Evolutionary conservation across 2,113 vertebrate species (phyloP).

Genomic region (Alexandromys fortis): DNA sequence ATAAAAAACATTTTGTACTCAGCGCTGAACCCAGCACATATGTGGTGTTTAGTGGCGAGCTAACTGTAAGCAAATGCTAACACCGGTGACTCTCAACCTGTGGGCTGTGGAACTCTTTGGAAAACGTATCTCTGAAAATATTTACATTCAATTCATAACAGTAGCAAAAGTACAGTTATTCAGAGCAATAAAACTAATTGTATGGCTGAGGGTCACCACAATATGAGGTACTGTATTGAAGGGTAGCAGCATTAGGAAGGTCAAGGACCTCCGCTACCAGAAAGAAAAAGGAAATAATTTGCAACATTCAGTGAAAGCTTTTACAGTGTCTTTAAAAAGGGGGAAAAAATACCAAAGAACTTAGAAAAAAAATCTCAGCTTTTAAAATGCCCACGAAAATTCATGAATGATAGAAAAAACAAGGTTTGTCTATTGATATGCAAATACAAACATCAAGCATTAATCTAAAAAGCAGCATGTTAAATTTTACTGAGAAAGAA

Average conservation of each 20-base stretch:
- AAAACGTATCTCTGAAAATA: not conserved
- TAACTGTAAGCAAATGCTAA: not conserved
- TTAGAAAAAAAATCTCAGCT: not conserved
- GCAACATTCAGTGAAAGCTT: not conserved
- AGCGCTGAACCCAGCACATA: not conserved
- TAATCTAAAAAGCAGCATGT: not conserved
- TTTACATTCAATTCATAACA: not conserved
- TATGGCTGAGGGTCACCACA: not conserved
- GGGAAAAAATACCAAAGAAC: not conserved
- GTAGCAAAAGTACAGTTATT: not conserved
- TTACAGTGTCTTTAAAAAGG: not conserved
- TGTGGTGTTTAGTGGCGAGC: not conserved
- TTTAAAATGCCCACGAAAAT: not conserved
- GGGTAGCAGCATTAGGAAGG: not conserved
- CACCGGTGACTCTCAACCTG: not conserved
- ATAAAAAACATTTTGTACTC: not conserved
- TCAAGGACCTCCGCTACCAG: not conserved
- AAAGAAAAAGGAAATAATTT: not conserved
- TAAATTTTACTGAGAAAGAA: slow-evolving; percentile 25
- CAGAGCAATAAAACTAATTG: not conserved
- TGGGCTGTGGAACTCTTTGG: not conserved
- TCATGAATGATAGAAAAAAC: not conserved
- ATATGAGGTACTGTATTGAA: not conserved
- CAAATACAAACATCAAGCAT: not conserved
- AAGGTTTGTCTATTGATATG: not conserved